Base-by-base conservation (phyloP, 2,797 vertebrate species). In the Tauraco hartlaubi region DNA sequence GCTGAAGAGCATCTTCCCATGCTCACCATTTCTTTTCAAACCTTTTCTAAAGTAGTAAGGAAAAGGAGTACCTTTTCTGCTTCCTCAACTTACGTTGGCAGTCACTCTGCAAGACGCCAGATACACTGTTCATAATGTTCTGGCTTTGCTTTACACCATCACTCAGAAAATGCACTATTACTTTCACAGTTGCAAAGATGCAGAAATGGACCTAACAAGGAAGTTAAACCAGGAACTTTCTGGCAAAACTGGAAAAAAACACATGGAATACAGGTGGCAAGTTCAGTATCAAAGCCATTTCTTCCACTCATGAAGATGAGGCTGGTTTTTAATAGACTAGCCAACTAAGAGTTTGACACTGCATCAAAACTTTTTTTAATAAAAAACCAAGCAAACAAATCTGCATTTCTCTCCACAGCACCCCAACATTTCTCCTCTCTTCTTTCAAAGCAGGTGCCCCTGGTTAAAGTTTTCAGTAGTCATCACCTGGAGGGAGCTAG, bases 71-170 rank as follows among this genome's bases (percentile, higher is more conserved):
- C 15, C 52, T 64, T 52, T 71, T 37, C 71, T 28, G 26, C 54
- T 39, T 17, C 19, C n/a, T 17, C 6, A 46, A 1, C 9, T 21
- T 8, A 4, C 5, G 6, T 2, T 33, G 28, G 44, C 12, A 39
- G 19, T 11, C 46, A 54, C 39, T 63, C 54, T 43, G 31, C 44
- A 39, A 68, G 39, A 35, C 35, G 26, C 23, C 49, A 46, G 72
- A 33, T 21, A 28, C 19, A 15, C 26, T 21, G 4, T 2, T 48
- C 15, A 75, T 41, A 41, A 26, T 19, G 4, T 18, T 48, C 23
- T n/a, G 23, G 25, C 39, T 62, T 54, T 81, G 25, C 52, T 87
- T 76, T 43, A 41, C 7, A 1, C 11, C 25, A 28, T 31, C 28
- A 12, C 29, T 22, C 35, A 39, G 39, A 71, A 67, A 48, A 2